A percentile compares a stretch with the other conserved stretches of the same genome.
These are phyloP conservation scores for Melolontha melolontha DNA, from an alignment of 2,888 invertebrate species.

Conservation along the genomic window DNA sequence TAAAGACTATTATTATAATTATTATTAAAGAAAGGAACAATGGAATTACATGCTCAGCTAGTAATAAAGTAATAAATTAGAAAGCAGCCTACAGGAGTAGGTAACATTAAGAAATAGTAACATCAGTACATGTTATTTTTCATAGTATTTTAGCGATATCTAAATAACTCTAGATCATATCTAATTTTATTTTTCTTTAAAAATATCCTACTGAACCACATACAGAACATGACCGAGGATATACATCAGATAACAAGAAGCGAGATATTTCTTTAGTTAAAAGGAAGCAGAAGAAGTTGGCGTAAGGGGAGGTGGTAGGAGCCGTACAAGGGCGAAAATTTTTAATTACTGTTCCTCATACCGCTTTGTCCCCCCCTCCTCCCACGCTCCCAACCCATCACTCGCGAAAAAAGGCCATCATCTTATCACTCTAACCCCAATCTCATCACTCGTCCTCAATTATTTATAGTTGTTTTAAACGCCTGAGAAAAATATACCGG, in stretches of 20 bases:
- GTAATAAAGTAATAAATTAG: no score
- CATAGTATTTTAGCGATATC: no score
- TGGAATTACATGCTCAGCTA: no score
- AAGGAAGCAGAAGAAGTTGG: no score
- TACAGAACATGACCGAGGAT: slow-evolving; percentile 27
- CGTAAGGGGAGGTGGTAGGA: slow-evolving; percentile 29
- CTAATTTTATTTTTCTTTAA: neutral
- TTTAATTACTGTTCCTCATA: slow-evolving; percentile 46
- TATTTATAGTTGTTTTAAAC: slow-evolving; percentile 64
- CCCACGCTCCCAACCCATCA: slow-evolving; percentile 9
- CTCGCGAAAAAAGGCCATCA: slow-evolving; percentile 52
- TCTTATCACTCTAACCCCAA: slow-evolving; percentile 57
- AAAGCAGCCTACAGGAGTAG: no score
- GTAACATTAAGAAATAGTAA: no score
- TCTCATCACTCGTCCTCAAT: slow-evolving; percentile 62
- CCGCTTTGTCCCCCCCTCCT: slow-evolving; percentile 15
- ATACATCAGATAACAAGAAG: slow-evolving; percentile 27
- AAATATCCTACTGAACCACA: neutral
- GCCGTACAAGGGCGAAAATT: slow-evolving; percentile 46
- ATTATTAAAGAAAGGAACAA: no score
- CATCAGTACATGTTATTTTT: no score
- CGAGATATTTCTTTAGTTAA: neutral
- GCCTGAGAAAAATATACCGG: slow-evolving; percentile 53
- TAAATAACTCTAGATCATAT: no score
- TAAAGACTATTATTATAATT: no score